Evolutionary conservation across 2,113 vertebrate genomes (phyloP).

Genomic region (Poeciliopsis prolifica): DNA sequence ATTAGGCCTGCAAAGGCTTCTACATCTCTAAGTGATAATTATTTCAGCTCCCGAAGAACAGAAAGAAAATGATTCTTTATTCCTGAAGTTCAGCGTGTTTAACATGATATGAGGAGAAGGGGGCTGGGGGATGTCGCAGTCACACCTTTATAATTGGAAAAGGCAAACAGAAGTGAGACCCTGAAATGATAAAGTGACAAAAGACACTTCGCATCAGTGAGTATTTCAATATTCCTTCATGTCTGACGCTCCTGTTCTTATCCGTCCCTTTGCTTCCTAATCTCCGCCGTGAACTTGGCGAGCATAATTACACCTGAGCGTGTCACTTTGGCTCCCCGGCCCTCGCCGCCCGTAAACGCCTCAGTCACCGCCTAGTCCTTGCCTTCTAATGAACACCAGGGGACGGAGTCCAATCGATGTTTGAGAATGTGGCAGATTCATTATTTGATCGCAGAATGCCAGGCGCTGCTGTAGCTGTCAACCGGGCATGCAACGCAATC

Average conservation of each 20-base stretch:
- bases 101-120: slow-evolving; percentile 30
- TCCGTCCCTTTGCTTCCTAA: slow-evolving; percentile 54
- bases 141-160: slow-evolving; percentile 79
- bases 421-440: slow-evolving; percentile 87
- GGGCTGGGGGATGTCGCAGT: slow-evolving; percentile 30
- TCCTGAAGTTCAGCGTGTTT: slow-evolving; percentile 30
- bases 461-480: slow-evolving; percentile 80
- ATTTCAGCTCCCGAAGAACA: slow-evolving; percentile 48
- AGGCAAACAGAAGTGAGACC: slow-evolving; percentile 70
- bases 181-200: slow-evolving; percentile 54
- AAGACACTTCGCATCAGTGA: slow-evolving; percentile 44
- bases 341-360: slow-evolving; percentile 79
- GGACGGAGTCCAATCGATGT: slow-evolving; percentile 88
- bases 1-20: slow-evolving; percentile 26
- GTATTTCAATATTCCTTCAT: slow-evolving; percentile 56
- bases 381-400: slow-evolving; percentile 83
- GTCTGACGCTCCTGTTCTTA: slow-evolving; percentile 57
- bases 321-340: slow-evolving; percentile 67
- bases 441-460: slow-evolving; percentile 81
- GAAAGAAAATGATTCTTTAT: slow-evolving; percentile 23
- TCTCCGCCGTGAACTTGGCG: slow-evolving; percentile 72
- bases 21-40: slow-evolving; percentile 68
- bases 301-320: slow-evolving; percentile 73
- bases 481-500: slow-evolving; percentile 30
- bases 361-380: slow-evolving; percentile 87